Percentiles rank a stretch among this genome's conserved stretches.
phyloP scores from a whole-genome alignment of 1,140 invertebrate species.

The Acromyrmex charruanus region DNA sequence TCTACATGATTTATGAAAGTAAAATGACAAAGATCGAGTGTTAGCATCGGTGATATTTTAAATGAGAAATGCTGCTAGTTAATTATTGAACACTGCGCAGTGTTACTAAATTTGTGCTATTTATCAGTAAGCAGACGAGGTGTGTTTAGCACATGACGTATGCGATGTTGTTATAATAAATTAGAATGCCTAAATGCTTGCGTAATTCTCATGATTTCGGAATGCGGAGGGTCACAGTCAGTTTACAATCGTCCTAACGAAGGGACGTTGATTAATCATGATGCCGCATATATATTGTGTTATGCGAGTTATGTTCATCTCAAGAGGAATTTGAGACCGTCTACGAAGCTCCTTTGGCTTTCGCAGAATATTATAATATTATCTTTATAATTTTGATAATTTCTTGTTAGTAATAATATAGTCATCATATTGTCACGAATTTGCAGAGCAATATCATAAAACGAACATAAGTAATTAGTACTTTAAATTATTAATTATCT shows the following conservation, averaged over 20 bases:
- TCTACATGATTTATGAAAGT: slow-evolving; percentile 1
- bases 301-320: slow-evolving; percentile 61
- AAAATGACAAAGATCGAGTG: background rate
- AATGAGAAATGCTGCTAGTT: slow-evolving; percentile 24
- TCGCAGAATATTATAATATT: background rate
- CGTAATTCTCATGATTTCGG: slow-evolving; percentile 56
- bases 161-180: slow-evolving; percentile 22
- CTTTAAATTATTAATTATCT: slow-evolving; percentile 28
- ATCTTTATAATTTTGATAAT: background rate
- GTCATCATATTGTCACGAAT: background rate
- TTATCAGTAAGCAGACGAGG: background rate
- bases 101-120: slow-evolving; percentile 15
- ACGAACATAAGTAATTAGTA: background rate
- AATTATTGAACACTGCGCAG: slow-evolving; percentile 9
- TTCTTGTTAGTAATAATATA: background rate
- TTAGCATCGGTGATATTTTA: background rate
- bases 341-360: slow-evolving; percentile 31
- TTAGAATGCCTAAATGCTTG: slow-evolving; percentile 44
- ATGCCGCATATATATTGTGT: slow-evolving; percentile 33
- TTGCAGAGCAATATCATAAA: background rate
- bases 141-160: slow-evolving; percentile 5
- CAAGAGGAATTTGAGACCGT: slow-evolving; percentile 25
- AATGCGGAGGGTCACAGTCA: slow-evolving; percentile 47
- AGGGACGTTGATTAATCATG: slow-evolving; percentile 70
- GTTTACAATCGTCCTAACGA: slow-evolving; percentile 65